Base-by-base conservation (phyloP, 2,797 vertebrate species). In the Smutsia temminckii region DNA sequence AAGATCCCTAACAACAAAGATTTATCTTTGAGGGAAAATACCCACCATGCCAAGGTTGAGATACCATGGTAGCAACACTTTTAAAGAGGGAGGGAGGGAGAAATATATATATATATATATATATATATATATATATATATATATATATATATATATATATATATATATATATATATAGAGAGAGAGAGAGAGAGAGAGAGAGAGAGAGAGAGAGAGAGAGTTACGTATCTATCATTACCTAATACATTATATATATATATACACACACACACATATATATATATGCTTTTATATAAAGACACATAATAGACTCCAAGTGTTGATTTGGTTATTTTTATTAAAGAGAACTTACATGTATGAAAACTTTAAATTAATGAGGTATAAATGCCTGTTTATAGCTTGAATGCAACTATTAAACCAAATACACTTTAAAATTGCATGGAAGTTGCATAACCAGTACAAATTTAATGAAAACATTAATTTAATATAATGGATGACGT, bases 401-500 rank as follows among this genome's bases (percentile, higher is more conserved):
- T 51, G 2, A 91, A 74, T 63, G 29, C 32, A 89, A 80, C 25
- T 63, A 91, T 49, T 93, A 89, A 96, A 34, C 49, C 55, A 77
- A 84, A 71, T 77, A 66, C 5, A 59, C 14, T 89, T 75, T 92
- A 46, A 94, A 93, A 51, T 85, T 87, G 40, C 59, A 78, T 78
- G 69, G 69, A 77, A 85, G 87, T 72, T 81, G 40, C 6, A 88
- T 69, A 89, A 85, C 57, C 34, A 79, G 85, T 3, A n/a, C 27
- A 68, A 46, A 85, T 87, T 89, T 72, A 77, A 95, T 94, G 85
- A 85, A 92, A 96, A 87, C 23, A 89, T 77, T 64, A 83, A 94
- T 64, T 93, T 81, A 79, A 34, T 51, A 63, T 40, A 79, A 74
- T 0, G 20, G n/a, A 53, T 46, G n/a, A 91, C 32, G 53, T 34